Base-by-base conservation (phyloP, 2,113 vertebrate species). In the Eublepharis macularius region DNA sequence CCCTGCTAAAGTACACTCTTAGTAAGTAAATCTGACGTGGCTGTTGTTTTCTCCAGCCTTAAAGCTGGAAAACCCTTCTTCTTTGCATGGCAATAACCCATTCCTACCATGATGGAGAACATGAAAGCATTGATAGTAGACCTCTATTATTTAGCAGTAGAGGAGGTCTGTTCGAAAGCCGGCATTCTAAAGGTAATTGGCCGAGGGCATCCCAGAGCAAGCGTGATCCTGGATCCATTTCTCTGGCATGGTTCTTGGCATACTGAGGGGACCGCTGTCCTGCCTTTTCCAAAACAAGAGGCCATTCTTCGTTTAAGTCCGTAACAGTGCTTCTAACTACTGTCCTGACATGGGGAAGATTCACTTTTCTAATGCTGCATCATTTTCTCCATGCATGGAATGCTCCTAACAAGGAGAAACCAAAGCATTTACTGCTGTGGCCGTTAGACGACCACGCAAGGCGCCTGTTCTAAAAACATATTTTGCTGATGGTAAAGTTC, bases 401-500 rank as follows among this genome's bases (percentile, higher is more conserved):
- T 93, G 88, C 90, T 80, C 3, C 34, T 90, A 92, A 87, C 75
- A 84, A 93, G 89, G 93, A 92, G 90, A 96, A 96, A 94, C 95
- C 92, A 92, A 0, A 36, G 29, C 24, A 41, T 26, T 16, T 69
- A 63, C 63, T 34, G 21, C 11, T 41, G n/a, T 34, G 77, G 68
- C 14, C 24, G n/a, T 34, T n/a, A 54, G 26, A 76, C 45, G 68
- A 95, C 95, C 92, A 93, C 93, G 94, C 87, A 88, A 75, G 21
- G 91, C 89, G 87, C 89, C 84, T 95, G 92, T 94, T 90, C 94
- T 95, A 93, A 95, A 96, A 94, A 92, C 91, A 92, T 86, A 87
- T 95, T 92, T 96, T 96, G 95, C 93, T 96, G 94, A 96, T 95
- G 95, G 95, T 92, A 94, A 96, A 96, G 94, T 96, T 95, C 94